Percentiles rank a stretch among this genome's conserved stretches.
Conservation (phyloP, 2,113 vertebrate species). For the Pagrus major region DNA sequence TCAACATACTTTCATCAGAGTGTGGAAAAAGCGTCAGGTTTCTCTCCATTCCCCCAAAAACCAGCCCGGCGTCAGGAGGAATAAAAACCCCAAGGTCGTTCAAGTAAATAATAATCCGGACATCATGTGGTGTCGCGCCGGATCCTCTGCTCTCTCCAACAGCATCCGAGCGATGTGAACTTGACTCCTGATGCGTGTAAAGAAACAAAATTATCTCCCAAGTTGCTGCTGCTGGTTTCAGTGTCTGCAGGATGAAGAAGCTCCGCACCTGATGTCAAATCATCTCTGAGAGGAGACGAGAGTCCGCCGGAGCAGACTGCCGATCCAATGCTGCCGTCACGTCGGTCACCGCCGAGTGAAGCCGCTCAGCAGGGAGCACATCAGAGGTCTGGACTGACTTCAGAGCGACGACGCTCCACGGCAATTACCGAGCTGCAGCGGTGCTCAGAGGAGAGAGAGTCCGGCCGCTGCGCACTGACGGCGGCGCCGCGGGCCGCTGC, state of each 20-base stretch:
- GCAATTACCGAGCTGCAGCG: conserved; percentile 25
- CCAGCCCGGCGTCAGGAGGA: not conserved
- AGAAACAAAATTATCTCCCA: conserved; percentile 22
- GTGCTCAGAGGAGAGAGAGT: conserved; percentile 6
- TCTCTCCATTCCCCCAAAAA: conserved; percentile 28
- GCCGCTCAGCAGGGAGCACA: not conserved
- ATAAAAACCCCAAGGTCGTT: conserved; percentile 68
- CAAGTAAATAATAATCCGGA: conserved; percentile 40
- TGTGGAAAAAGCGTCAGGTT: not conserved
- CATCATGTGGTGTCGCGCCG: conserved; percentile 36
- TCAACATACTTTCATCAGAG: conserved; percentile 65
- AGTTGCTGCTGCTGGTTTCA: conserved; percentile 35
- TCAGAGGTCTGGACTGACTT: conserved; percentile 22
- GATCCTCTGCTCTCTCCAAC: not conserved
- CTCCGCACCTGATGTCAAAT: not conserved
- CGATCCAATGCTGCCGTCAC: conserved; percentile 10
- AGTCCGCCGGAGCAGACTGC: not conserved
- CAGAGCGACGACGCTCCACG: conserved; percentile 15
- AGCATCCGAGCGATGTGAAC: conserved; percentile 3
- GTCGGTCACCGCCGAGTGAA: conserved; percentile 7
- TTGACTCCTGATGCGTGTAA: not conserved
- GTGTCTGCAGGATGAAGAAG: not conserved
- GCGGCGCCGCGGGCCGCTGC: not conserved
- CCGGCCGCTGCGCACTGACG: not conserved
- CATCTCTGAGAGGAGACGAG: conserved; percentile 26